Evolutionary conservation across 2,113 vertebrate species (phyloP).

Genomic region (Callopanchax toddi): DNA sequence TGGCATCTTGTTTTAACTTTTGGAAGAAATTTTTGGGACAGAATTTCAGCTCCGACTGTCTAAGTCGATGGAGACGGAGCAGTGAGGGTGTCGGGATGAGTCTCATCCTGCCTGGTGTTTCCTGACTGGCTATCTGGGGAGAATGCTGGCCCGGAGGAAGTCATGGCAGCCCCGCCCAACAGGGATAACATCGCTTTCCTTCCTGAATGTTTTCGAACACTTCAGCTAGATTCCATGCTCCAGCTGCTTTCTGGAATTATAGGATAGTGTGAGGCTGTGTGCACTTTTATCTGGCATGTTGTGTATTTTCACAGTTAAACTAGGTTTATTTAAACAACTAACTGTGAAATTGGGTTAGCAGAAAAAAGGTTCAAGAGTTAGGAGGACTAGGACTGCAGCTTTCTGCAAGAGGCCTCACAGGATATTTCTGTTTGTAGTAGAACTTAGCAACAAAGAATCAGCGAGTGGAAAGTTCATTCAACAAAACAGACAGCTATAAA

Average conservation of each 20-base stretch:
- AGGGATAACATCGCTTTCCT: conserved; percentile 77
- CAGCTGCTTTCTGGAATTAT: conserved; percentile 59
- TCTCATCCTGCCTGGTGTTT: conserved; percentile 79
- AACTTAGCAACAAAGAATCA: conserved; percentile 31
- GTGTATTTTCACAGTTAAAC: conserved; percentile 1
- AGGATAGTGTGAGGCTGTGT: conserved; percentile 27
- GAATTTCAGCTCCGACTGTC: conserved; percentile 33
- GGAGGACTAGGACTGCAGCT: not conserved
- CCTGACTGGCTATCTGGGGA: conserved; percentile 74
- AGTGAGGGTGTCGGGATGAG: conserved; percentile 66
- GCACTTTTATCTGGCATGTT: not conserved
- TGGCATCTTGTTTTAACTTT: too few species aligned
- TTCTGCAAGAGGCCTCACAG: conserved; percentile 10
- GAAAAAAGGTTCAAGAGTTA: not conserved
- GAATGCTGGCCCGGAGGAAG: conserved; percentile 66
- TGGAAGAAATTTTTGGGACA: too few species aligned
- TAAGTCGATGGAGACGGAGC: conserved; percentile 24
- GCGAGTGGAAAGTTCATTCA: conserved; percentile 48
- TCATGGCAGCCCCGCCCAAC: conserved; percentile 65
- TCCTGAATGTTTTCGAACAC: conserved; percentile 70
- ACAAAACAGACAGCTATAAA: conserved; percentile 40
- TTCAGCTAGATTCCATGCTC: conserved; percentile 64
- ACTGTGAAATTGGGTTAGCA: not conserved
- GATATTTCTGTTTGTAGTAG: conserved; percentile 25
- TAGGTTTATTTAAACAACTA: not conserved